phyloP scores from a whole-genome alignment of 2,797 vertebrate genomes.

The Pipistrellus nathusii region DNA sequence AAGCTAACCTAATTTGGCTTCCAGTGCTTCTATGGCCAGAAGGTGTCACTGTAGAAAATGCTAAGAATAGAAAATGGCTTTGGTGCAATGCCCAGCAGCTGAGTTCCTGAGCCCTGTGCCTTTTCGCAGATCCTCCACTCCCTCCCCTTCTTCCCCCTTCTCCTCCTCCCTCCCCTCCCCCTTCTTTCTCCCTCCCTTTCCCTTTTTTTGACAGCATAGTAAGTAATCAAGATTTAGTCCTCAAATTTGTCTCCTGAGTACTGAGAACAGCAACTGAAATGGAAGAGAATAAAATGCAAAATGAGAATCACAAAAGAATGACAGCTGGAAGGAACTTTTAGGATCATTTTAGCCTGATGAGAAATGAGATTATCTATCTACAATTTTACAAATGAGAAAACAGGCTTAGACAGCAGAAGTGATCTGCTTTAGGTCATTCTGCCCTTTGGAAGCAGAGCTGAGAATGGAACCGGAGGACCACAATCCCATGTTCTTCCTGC shows the following conservation, averaged over 20 bases:
- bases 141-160: too few species aligned
- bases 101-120: background rate
- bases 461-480: too few species aligned
- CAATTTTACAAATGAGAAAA: background rate
- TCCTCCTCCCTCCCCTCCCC: too few species aligned
- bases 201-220: background rate
- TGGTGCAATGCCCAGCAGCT: background rate
- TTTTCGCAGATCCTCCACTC: background rate
- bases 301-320: background rate
- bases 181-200: too few species aligned
- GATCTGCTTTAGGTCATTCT: background rate
- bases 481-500: background rate
- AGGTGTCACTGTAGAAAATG: background rate
- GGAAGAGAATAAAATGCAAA: background rate
- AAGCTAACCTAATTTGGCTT: background rate
- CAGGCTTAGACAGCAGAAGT: background rate
- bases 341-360: background rate
- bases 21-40: background rate
- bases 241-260: background rate
- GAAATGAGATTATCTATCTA: too few species aligned
- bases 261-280: background rate
- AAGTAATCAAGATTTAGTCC: background rate
- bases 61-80: background rate
- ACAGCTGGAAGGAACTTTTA: background rate
- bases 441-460: background rate